These are phyloP conservation scores for Thelaira solivaga DNA, from an alignment of 2,888 invertebrate genomes.

Conservation along the genomic window DNA sequence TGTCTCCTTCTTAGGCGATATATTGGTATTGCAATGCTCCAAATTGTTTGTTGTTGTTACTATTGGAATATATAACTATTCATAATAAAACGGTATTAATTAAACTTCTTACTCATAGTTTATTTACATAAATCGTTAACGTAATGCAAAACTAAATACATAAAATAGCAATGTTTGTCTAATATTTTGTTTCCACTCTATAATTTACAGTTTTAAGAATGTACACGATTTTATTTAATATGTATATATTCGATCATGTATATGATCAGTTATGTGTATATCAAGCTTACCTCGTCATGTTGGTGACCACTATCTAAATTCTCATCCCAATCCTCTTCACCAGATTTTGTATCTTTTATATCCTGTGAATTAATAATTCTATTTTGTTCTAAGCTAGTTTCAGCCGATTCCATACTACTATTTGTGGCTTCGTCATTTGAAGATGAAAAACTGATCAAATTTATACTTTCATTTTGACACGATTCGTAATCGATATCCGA, in stretches of 20 bases:
- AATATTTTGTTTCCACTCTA: too few relatives aligned
- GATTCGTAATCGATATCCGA: slow-evolving; percentile 55
- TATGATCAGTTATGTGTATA: not conserved
- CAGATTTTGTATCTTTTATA: not conserved
- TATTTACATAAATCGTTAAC: not conserved
- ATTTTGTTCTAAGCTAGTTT: not conserved
- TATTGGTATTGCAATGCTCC: not conserved
- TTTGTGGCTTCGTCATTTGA: slow-evolving; percentile 59
- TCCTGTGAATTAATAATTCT: not conserved
- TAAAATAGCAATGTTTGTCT: not conserved
- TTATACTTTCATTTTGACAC: slow-evolving; percentile 55
- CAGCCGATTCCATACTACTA: slow-evolving; percentile 38
- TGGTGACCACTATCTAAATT: slow-evolving; percentile 15
- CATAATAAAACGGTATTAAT: not conserved
- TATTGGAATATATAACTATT: not conserved
- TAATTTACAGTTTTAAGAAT: not conserved
- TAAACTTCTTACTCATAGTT: not conserved
- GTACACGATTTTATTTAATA: not conserved
- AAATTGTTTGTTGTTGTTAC: too few relatives aligned
- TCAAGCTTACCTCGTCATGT: slow-evolving; percentile 45
- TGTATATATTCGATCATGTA: not conserved
- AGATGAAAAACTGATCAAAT: slow-evolving; percentile 64
- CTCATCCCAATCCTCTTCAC: slow-evolving; percentile 63
- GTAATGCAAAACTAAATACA: too few relatives aligned
- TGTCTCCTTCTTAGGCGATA: slow-evolving; percentile 36